These are phyloP conservation scores for Leptestheria dahalacensis DNA, from an alignment of 1,140 invertebrate genomes.

Conservation along the genomic window DNA sequence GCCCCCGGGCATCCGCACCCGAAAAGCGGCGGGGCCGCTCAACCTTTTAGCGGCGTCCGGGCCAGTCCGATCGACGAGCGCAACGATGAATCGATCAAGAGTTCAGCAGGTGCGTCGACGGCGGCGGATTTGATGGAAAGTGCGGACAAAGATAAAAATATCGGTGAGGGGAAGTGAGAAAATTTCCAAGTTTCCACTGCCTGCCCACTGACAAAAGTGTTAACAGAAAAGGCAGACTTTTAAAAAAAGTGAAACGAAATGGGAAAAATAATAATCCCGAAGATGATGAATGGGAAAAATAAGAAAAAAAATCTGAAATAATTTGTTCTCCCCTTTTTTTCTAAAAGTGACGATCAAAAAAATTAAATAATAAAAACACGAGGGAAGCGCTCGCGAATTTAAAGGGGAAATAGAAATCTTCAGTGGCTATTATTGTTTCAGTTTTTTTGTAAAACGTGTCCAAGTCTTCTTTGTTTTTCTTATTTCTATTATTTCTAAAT, in stretches of 20 bases:
- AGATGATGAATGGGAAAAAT: background rate
- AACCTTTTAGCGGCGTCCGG: background rate
- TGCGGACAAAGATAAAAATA: background rate
- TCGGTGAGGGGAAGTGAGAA: background rate
- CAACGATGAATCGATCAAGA: no score
- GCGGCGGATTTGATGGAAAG: background rate
- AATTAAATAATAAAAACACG: background rate
- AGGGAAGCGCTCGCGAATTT: background rate
- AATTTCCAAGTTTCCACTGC: background rate
- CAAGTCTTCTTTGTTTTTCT: background rate
- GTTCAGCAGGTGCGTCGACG: no score
- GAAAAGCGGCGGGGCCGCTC: background rate
- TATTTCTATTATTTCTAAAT: no score
- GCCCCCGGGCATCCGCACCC: constrained; percentile 9
- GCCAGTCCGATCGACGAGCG: background rate
- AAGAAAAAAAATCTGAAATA: background rate
- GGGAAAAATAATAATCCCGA: background rate
- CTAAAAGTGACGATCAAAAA: background rate
- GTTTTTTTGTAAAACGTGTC: no score
- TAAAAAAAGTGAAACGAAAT: background rate
- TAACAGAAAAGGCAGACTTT: background rate
- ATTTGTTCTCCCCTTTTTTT: background rate
- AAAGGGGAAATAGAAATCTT: background rate
- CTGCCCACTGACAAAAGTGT: background rate
- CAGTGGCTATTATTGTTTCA: background rate